Evolutionary conservation across 2,797 vertebrate species (phyloP).

Genomic region (Galago senegalensis): DNA sequence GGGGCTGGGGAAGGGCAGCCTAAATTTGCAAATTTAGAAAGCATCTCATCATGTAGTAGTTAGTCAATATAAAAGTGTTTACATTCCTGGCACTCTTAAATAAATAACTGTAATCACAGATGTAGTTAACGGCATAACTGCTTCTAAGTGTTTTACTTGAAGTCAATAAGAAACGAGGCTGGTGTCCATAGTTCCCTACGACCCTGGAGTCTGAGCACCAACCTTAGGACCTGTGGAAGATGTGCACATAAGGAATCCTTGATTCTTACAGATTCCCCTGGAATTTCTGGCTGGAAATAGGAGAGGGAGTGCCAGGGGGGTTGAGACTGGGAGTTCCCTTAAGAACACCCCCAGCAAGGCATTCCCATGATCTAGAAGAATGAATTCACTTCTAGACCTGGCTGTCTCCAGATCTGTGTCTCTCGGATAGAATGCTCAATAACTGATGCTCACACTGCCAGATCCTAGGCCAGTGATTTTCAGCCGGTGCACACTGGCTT

Average conservation of each 20-base stretch:
- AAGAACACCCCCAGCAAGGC: background rate
- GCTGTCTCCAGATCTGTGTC: background rate
- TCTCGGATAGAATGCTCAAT: background rate
- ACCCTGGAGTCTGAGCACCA: background rate
- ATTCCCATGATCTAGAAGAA: background rate
- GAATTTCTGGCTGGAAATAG: conserved; percentile 15
- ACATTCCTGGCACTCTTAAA: background rate
- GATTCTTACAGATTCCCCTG: background rate
- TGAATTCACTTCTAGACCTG: background rate
- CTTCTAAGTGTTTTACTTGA: background rate
- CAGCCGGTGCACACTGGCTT: too few relatives aligned
- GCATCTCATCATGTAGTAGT: background rate
- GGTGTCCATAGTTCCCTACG: background rate
- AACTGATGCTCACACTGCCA: background rate
- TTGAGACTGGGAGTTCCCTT: background rate
- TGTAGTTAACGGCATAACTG: background rate
- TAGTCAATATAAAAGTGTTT: conserved; percentile 25
- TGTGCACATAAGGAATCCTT: background rate
- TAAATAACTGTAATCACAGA: background rate
- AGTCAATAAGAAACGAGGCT: background rate
- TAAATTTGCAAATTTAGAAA: conserved; percentile 11
- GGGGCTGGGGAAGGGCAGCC: background rate
- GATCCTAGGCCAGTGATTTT: background rate
- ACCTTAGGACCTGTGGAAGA: background rate
- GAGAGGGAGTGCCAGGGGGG: background rate